phyloP scores from a whole-genome alignment of 2,888 invertebrate genomes.

The Dermolepida albohirtum region DNA sequence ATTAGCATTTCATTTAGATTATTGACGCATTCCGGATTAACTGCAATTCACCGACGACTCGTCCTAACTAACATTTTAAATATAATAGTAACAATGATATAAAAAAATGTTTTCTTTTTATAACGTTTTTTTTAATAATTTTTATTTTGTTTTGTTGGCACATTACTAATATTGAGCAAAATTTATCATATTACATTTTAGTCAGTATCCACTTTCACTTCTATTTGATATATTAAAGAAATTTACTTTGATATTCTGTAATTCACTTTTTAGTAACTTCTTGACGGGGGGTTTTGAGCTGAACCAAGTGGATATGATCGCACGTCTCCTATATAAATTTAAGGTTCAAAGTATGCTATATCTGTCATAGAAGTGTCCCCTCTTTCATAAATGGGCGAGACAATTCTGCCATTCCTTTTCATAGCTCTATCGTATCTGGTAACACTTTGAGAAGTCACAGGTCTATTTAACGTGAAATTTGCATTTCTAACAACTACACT shows the following conservation, averaged over 20 bases:
- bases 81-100: slow-evolving; percentile 46
- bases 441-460: too few species aligned
- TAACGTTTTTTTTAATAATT: slow-evolving; percentile 16
- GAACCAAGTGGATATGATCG: slow-evolving; percentile 64
- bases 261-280: slow-evolving; percentile 65
- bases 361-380: slow-evolving; percentile 82
- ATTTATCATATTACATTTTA: slow-evolving; percentile 32
- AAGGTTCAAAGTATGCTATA: slow-evolving; percentile 76
- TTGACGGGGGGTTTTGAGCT: slow-evolving; percentile 65
- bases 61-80: too few species aligned
- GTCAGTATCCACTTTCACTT: slow-evolving; percentile 56
- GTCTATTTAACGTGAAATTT: too few species aligned
- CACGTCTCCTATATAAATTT: slow-evolving; percentile 61
- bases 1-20: too few species aligned
- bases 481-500: too few species aligned
- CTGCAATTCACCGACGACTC: too few species aligned
- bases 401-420: too few species aligned
- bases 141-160: slow-evolving; percentile 45
- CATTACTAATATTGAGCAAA: slow-evolving; percentile 59
- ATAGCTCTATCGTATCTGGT: too few species aligned
- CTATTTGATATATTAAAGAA: slow-evolving; percentile 53
- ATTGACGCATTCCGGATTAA: too few species aligned
- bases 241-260: slow-evolving; percentile 63
- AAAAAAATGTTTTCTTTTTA: slow-evolving; percentile 38
- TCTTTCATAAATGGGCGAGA: too few species aligned